Percentiles rank a stretch among this genome's conserved stretches.
Evolutionary conservation across 2,888 invertebrate species (phyloP).

Genomic region (Acanthacorydalis orientalis): DNA sequence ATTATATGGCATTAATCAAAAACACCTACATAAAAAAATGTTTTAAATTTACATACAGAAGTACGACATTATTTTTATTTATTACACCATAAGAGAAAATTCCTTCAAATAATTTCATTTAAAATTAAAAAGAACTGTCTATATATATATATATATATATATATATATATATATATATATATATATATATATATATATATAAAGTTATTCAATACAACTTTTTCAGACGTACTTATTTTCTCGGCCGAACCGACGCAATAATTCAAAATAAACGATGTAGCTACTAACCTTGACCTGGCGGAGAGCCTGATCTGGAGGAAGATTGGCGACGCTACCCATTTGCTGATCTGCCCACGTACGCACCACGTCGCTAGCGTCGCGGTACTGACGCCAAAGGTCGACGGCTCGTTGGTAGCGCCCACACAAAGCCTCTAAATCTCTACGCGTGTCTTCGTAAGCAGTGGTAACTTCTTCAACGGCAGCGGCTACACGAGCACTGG

Average conservation of each 20-base stretch:
- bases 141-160: background rate
- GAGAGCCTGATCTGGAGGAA: constrained; percentile 54
- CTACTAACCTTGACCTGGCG: constrained; percentile 52
- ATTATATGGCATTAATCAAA: too few species aligned
- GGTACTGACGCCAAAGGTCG: constrained; percentile 64
- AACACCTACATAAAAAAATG: too few species aligned
- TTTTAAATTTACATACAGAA: background rate
- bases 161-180: too few species aligned
- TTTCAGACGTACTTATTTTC: too few species aligned
- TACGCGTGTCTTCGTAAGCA: constrained; percentile 66
- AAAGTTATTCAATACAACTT: too few species aligned
- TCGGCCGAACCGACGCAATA: too few species aligned
- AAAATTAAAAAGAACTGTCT: too few species aligned
- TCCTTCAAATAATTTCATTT: too few species aligned
- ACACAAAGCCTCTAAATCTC: constrained; percentile 58
- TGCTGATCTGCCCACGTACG: constrained; percentile 60
- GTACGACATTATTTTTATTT: too few species aligned
- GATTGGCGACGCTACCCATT: constrained; percentile 50
- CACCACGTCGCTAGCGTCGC: constrained; percentile 60
- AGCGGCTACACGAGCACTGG: constrained; percentile 53
- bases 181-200: background rate
- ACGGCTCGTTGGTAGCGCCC: constrained; percentile 65
- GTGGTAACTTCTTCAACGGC: constrained; percentile 64
- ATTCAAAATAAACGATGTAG: constrained; percentile 3
- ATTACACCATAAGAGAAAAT: too few species aligned